These are phyloP conservation scores for Nomada ferruginata DNA, from an alignment of 2,888 invertebrate species.

Conservation along the genomic window DNA sequence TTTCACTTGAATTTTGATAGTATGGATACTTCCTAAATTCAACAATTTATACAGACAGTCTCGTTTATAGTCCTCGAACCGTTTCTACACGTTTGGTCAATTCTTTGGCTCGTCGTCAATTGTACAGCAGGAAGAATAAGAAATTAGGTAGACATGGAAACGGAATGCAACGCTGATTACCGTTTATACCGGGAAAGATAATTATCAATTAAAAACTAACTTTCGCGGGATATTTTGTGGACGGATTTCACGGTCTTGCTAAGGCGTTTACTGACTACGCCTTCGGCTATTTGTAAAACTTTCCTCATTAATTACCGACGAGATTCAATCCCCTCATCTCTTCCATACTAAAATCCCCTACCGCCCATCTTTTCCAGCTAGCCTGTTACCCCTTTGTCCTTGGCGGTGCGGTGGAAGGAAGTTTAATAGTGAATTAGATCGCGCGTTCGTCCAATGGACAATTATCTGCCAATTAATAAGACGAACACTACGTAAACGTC, in stretches of 20 bases:
- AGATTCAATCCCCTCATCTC: constrained; percentile 77
- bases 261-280: constrained; percentile 76
- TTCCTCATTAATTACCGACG: constrained; percentile 82
- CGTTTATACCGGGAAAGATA: constrained; percentile 64
- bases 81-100: not conserved
- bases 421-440: constrained; percentile 79
- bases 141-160: constrained; percentile 33
- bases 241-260: constrained; percentile 71
- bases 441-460: constrained; percentile 64
- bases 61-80: not conserved
- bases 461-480: constrained; percentile 75
- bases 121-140: not conserved
- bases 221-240: constrained; percentile 70
- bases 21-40: too few species aligned
- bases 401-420: constrained; percentile 68
- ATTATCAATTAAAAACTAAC: constrained; percentile 76
- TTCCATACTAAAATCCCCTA: constrained; percentile 60
- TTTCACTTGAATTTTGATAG: too few species aligned
- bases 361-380: constrained; percentile 58
- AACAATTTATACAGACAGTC: not conserved
- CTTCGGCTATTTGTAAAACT: constrained; percentile 81
- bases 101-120: not conserved
- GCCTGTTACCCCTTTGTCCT: constrained; percentile 75
- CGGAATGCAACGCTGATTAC: constrained; percentile 51
- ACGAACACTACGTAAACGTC: constrained; percentile 50